Base-by-base conservation (phyloP, 2,797 vertebrate genomes). In the Philypnodon macrostomus region DNA sequence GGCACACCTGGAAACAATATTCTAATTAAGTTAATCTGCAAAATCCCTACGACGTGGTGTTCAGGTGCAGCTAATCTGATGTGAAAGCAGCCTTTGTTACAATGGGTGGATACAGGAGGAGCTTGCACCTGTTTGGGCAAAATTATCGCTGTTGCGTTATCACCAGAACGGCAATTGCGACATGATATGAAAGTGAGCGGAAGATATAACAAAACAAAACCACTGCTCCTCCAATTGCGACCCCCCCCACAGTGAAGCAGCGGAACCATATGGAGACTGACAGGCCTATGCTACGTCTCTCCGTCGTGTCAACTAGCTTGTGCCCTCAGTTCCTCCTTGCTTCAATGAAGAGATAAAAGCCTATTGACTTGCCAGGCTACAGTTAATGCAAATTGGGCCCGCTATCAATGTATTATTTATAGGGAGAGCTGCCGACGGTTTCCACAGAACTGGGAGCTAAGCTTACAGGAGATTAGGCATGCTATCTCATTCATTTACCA, bases 391-490 rank as follows among this genome's bases (percentile, higher is more conserved):
- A 90, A 91, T 88, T 85, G 78, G 62, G 72, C 73, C 74, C 57
- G 77, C 85, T 88, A 90, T 88, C 86, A 74, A 85, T 85, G 84
- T 80, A 84, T 90, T 89, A 89, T 88, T 90, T 87, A 91, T 88
- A 77, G 79, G 81, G 72, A 55, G 65, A 79, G 80, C 80, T 51
- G 70, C 69, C 86, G 86, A 86, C 81, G 75, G 83, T 41, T 89
- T 88, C 85, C 83, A 86, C 78, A 77, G 81, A 87, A 88, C 85
- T 81, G 81, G 84, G 85, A 89, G 89, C 79, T 83, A 82, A 80
- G 86, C 87, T 89, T 90, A 89, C 86, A 88, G 83, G 83, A 88
- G 89, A 91, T 90, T 90, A 91, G 85, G 67, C 76, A 75, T 80
- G 86, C 82, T 87, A 88, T 91, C 85, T 83, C 82, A 80, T 85